These are phyloP conservation scores for Linnaemya tessellans DNA, from an alignment of 2,888 invertebrate species.

Conservation along the genomic window DNA sequence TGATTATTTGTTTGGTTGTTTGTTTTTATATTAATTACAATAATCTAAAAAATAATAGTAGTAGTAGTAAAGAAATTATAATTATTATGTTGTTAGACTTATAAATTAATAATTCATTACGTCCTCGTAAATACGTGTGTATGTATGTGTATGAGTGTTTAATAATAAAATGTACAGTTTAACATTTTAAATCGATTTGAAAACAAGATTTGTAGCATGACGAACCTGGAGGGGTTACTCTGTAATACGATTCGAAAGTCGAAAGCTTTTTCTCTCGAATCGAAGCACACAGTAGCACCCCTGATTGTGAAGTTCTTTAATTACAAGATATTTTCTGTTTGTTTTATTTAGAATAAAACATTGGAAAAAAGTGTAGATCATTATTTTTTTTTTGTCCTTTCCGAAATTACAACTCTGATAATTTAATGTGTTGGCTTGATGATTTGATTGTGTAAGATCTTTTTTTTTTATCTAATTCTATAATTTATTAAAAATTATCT, in stretches of 20 bases:
- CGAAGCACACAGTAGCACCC: no score
- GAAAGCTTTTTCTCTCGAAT: no score
- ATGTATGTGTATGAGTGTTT: background rate
- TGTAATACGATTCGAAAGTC: no score
- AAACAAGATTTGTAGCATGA: background rate
- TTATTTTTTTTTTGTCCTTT: background rate
- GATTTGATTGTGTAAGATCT: background rate
- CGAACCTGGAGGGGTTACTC: no score
- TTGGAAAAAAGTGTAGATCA: background rate
- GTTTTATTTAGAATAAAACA: slow-evolving; percentile 3
- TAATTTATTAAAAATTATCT: slow-evolving; percentile 25
- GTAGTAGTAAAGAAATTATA: background rate
- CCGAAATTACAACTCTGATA: background rate
- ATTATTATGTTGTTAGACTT: background rate
- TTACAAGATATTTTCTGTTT: background rate
- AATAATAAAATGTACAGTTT: slow-evolving; percentile 9
- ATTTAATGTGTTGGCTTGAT: background rate
- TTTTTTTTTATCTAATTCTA: slow-evolving; percentile 10
- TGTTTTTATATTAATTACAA: slow-evolving; percentile 16
- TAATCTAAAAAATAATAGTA: background rate
- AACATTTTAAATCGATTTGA: background rate
- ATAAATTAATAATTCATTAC: slow-evolving; percentile 4
- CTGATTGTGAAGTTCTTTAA: background rate
- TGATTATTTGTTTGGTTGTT: background rate
- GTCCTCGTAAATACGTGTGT: background rate